Conservation (phyloP, 2,888 invertebrate genomes). For the Hipparchia sbordonii region DNA sequence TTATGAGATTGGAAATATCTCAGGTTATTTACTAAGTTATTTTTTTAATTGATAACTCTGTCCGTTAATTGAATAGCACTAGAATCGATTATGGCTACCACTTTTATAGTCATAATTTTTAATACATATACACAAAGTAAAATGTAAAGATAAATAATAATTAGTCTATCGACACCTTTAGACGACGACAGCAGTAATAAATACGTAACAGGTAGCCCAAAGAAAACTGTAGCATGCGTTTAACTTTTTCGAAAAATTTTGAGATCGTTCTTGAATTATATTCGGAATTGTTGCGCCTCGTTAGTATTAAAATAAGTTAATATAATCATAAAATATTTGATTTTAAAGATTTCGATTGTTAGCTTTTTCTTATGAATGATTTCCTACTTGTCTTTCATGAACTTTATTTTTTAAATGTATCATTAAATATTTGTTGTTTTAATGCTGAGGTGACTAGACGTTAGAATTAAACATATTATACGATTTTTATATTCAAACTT, state of each 20-base stretch:
- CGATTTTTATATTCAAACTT: slow-evolving; percentile 32
- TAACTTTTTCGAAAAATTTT: neutral
- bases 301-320: too few relatives aligned
- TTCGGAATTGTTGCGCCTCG: too few relatives aligned
- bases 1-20: slow-evolving; percentile 11
- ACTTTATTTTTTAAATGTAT: slow-evolving; percentile 16
- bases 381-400: slow-evolving; percentile 17
- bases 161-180: neutral
- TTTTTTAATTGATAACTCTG: neutral
- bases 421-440: slow-evolving; percentile 27
- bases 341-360: neutral
- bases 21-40: neutral
- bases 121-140: neutral
- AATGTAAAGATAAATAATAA: neutral
- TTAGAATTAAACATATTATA: slow-evolving; percentile 44
- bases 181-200: neutral
- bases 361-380: slow-evolving; percentile 15
- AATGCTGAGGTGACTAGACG: slow-evolving; percentile 77
- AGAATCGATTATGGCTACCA: neutral
- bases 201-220: too few relatives aligned
- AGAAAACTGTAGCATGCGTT: too few relatives aligned
- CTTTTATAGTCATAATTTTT: neutral
- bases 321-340: too few relatives aligned
- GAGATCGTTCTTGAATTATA: neutral
- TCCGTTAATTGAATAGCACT: neutral